Evolutionary conservation across 2,797 vertebrate genomes (phyloP).

Genomic region (Hephaestus fuliginosus): DNA sequence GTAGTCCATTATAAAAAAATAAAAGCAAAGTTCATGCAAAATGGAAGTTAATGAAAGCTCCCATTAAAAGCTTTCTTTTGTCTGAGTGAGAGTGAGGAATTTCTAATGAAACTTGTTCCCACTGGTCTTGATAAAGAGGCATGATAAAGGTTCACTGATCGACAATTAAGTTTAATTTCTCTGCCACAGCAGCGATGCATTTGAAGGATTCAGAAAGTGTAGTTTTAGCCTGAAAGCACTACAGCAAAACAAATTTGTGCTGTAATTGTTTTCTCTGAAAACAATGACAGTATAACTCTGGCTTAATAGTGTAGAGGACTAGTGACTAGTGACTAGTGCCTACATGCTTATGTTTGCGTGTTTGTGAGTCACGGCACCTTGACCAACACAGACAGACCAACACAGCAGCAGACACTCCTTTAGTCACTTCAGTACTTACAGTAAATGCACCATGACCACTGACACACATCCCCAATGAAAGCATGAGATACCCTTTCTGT

Average conservation of each 20-base stretch:
- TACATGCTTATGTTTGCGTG: neutral
- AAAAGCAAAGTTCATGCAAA: slow-evolving; percentile 71
- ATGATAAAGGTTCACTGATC: slow-evolving; percentile 66
- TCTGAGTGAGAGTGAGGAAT: slow-evolving; percentile 53
- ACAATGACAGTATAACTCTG: slow-evolving; percentile 36
- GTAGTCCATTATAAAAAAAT: slow-evolving; percentile 55
- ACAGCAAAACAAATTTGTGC: slow-evolving; percentile 59
- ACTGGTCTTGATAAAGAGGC: slow-evolving; percentile 62
- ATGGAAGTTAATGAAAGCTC: slow-evolving; percentile 65
- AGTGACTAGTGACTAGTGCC: neutral
- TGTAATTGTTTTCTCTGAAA: slow-evolving; percentile 57
- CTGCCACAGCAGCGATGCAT: slow-evolving; percentile 46
- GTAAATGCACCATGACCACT: neutral
- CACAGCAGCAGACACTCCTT: neutral
- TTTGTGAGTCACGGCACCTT: neutral
- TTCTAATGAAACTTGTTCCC: slow-evolving; percentile 66
- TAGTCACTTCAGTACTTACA: no score
- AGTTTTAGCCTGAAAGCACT: slow-evolving; percentile 65
- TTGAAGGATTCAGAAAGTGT: slow-evolving; percentile 58
- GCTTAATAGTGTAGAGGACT: slow-evolving; percentile 15
- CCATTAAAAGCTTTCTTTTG: slow-evolving; percentile 67
- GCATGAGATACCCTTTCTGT: neutral
- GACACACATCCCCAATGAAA: neutral
- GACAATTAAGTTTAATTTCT: slow-evolving; percentile 68
- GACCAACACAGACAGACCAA: neutral